These are phyloP conservation scores for Hippocampus mohnikei DNA, from an alignment of 2,113 vertebrate species.

Conservation along the genomic window DNA sequence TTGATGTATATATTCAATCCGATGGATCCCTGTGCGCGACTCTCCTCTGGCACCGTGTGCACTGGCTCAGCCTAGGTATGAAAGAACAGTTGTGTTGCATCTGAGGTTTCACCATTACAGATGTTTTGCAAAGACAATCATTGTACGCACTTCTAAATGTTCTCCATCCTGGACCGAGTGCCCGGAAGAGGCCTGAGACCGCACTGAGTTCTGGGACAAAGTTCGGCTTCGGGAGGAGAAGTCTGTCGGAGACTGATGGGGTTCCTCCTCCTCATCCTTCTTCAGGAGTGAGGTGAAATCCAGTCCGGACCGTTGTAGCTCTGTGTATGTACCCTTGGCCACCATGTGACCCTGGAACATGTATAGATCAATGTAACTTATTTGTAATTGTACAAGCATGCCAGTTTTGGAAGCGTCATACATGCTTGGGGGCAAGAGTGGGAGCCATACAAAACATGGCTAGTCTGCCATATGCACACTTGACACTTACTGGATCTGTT, in stretches of 20 bases:
- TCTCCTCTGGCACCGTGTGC: constrained; percentile 78
- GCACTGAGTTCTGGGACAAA: constrained; percentile 81
- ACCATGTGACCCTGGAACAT: constrained; percentile 82
- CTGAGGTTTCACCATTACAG: background rate
- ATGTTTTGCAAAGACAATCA: background rate
- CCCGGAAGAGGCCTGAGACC: constrained; percentile 80
- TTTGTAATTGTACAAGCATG: background rate
- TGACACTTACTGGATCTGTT: background rate
- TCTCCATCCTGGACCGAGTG: constrained; percentile 81
- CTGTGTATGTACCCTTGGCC: constrained; percentile 82
- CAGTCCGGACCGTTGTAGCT: constrained; percentile 84
- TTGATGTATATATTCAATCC: constrained; percentile 77
- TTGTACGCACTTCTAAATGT: constrained; percentile 61
- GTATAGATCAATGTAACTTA: background rate
- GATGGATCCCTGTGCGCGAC: constrained; percentile 80
- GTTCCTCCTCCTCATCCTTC: constrained; percentile 73
- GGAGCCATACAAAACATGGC: background rate
- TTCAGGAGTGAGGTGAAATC: constrained; percentile 92
- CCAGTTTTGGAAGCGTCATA: background rate
- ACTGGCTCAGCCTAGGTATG: constrained; percentile 71
- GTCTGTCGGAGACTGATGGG: constrained; percentile 19
- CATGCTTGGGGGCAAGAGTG: background rate
- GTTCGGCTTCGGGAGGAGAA: constrained; percentile 68
- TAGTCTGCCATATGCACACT: background rate
- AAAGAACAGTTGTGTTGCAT: background rate